Conservation (phyloP, 1,140 invertebrate genomes). For the Drosophila fuyamai region DNA sequence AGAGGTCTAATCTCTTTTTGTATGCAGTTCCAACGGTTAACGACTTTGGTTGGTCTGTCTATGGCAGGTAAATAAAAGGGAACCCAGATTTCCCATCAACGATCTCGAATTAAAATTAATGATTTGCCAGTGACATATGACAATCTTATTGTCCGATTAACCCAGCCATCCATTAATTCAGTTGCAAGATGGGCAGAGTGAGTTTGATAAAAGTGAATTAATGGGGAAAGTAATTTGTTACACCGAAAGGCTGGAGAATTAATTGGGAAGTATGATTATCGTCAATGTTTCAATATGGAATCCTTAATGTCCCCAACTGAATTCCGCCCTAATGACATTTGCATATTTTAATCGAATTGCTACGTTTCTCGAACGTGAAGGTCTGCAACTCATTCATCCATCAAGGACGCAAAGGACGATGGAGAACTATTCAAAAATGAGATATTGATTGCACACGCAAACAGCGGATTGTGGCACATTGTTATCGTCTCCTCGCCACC, state of each 20-base stretch:
- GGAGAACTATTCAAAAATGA: conserved; percentile 68
- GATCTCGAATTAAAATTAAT: conserved; percentile 46
- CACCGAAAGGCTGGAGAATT: conserved; percentile 7
- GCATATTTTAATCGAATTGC: conserved; percentile 73
- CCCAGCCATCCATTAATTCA: conserved; percentile 53
- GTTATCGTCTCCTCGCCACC: conserved; percentile 8
- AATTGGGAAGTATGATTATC: conserved; percentile 23
- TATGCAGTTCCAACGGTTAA: conserved; percentile 27
- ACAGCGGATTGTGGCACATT: conserved; percentile 17
- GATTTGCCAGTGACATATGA: conserved; percentile 29
- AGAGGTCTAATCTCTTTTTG: conserved; percentile 40
- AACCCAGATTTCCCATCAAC: conserved; percentile 23
- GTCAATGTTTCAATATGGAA: not conserved
- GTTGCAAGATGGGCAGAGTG: not conserved
- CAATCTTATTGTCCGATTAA: conserved; percentile 12
- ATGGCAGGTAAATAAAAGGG: conserved; percentile 6
- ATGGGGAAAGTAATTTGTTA: conserved; percentile 23
- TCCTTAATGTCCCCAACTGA: not conserved
- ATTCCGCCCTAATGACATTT: conserved; percentile 36
- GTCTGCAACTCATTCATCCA: conserved; percentile 20
- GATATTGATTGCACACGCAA: conserved; percentile 46
- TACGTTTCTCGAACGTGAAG: conserved; percentile 19
- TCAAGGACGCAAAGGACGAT: conserved; percentile 64
- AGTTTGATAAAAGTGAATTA: conserved; percentile 4
- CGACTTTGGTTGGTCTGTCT: not conserved